Evolutionary conservation across 2,797 vertebrate genomes (phyloP).

Genomic region (Morelia viridis): DNA sequence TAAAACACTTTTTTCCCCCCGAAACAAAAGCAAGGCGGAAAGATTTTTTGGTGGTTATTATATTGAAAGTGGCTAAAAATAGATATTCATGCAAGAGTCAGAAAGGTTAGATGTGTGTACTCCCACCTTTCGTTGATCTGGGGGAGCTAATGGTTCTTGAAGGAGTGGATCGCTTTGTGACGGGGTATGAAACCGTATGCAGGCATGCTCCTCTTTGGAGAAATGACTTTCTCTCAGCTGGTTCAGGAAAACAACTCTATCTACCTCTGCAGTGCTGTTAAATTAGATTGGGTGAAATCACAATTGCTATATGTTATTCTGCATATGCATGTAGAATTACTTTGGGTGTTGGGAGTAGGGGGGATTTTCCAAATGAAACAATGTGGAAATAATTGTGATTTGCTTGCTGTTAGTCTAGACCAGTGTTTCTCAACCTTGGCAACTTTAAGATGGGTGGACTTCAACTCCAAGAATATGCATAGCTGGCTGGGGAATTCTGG

Average conservation of each 20-base stretch:
- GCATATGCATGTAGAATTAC: background rate
- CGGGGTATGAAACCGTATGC: background rate
- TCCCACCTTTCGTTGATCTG: background rate
- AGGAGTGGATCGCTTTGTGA: background rate
- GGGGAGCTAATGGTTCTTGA: background rate
- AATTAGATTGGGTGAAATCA: constrained; percentile 15
- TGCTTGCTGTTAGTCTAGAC: no score
- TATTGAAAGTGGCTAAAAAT: constrained; percentile 54
- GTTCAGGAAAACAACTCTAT: background rate
- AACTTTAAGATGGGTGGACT: no score
- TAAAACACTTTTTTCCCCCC: constrained; percentile 43
- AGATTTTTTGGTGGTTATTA: background rate
- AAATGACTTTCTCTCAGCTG: rapidly evolving
- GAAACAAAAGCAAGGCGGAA: constrained; percentile 5
- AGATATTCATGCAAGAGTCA: background rate
- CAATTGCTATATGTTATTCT: background rate
- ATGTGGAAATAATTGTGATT: background rate
- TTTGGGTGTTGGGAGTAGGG: background rate
- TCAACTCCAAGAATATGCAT: no score
- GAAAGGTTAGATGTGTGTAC: rapidly evolving
- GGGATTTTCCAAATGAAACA: background rate
- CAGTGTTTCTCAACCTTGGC: no score
- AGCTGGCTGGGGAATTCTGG: no score
- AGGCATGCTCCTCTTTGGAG: background rate
- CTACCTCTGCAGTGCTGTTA: background rate